phyloP scores from a whole-genome alignment of 1,140 invertebrate species.

The Aphidius ervi region DNA sequence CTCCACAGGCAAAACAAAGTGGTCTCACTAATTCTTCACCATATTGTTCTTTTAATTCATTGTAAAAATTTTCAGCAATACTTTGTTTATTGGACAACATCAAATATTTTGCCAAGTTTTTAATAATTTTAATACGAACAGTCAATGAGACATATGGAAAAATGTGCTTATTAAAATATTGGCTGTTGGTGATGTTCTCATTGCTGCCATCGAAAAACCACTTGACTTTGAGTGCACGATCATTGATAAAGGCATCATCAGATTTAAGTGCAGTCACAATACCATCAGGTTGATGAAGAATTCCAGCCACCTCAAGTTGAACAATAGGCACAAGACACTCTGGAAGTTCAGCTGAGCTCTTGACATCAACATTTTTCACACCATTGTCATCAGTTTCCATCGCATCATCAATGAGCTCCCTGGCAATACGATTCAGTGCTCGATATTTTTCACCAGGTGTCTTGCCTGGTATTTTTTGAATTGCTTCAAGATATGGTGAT shows the following conservation, averaged over 20 bases:
- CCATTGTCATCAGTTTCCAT: neutral
- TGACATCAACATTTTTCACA: neutral
- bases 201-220: no score
- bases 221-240: slow-evolving; percentile 35
- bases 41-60: no score
- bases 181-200: no score
- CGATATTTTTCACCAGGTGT: slow-evolving; percentile 13
- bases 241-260: slow-evolving; percentile 28
- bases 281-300: neutral
- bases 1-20: no score
- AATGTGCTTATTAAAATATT: no score
- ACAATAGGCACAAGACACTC: slow-evolving; percentile 1
- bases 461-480: slow-evolving; percentile 9
- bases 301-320: neutral
- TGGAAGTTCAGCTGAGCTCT: neutral
- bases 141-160: no score
- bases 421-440: slow-evolving; percentile 1
- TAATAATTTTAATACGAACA: no score
- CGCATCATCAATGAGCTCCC: neutral
- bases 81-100: no score
- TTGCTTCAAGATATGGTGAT: slow-evolving; percentile 12
- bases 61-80: no score
- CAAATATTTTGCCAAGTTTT: no score
- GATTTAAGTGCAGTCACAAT: slow-evolving; percentile 36
- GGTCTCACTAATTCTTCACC: no score